Percentiles rank a stretch among this genome's conserved stretches.
Evolutionary conservation across 2,888 invertebrate species (phyloP).

Genomic region (Macrosoma leucophasiata): DNA sequence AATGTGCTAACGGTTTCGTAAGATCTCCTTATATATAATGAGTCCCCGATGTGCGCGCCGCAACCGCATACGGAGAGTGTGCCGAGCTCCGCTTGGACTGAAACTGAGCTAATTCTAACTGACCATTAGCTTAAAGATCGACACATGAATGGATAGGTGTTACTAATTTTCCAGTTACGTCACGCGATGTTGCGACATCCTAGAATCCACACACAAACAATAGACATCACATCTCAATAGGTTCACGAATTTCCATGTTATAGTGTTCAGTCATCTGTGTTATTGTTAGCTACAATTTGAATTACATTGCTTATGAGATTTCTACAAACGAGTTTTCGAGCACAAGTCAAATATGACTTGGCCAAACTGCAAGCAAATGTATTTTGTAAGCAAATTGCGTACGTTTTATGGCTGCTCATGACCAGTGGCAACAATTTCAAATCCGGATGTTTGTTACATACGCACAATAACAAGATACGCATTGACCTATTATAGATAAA

Average conservation of each 20-base stretch:
- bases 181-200: conserved; percentile 37
- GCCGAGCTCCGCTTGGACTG: conserved; percentile 43
- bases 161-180: conserved; percentile 45
- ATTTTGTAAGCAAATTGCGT: conserved; percentile 25
- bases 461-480: not conserved
- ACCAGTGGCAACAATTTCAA: conserved; percentile 3
- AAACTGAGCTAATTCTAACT: conserved; percentile 62
- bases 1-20: conserved; percentile 70
- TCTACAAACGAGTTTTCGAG: conserved; percentile 11
- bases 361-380: conserved; percentile 15
- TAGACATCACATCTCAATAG: conserved; percentile 18
- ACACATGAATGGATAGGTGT: conserved; percentile 54
- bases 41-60: conserved; percentile 43
- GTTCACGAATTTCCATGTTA: conserved; percentile 23
- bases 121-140: conserved; percentile 45
- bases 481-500: too few relatives aligned
- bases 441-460: conserved; percentile 9
- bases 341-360: conserved; percentile 10
- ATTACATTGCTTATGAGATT: conserved; percentile 4
- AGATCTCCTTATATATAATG: conserved; percentile 68
- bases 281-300: conserved; percentile 5
- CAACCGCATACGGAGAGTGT: conserved; percentile 42
- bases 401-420: conserved; percentile 19
- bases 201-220: conserved; percentile 28
- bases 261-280: conserved; percentile 12